Conservation (phyloP, 2,888 invertebrate species). For the Unio delphinus region DNA sequence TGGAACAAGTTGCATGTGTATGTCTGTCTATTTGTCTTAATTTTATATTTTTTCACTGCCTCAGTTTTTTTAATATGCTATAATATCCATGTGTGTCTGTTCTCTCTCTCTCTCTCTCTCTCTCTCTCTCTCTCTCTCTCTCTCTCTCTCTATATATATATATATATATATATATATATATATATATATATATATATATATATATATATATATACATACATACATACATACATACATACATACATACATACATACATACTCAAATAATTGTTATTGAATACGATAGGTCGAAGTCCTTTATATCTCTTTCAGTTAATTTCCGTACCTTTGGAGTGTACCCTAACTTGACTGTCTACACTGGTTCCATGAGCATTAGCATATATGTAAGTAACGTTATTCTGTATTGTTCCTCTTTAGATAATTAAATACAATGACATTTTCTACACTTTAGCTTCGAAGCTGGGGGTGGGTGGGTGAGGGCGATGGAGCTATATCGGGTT, state of each 20-base stretch:
- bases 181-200: no score
- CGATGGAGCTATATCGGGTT: no score
- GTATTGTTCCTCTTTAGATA: neutral
- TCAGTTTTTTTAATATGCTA: neutral
- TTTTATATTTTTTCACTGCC: neutral
- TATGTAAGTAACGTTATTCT: conserved; percentile 75
- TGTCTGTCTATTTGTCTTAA: neutral
- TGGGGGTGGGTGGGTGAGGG: no score
- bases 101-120: no score
- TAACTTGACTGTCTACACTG: conserved; percentile 79
- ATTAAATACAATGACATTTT: no score
- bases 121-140: no score
- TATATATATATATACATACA: neutral
- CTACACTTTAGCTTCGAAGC: no score
- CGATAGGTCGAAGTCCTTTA: neutral
- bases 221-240: neutral
- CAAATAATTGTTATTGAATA: neutral
- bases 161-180: no score
- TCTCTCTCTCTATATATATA: no score
- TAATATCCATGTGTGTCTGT: no score
- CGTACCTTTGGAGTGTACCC: conserved; percentile 84
- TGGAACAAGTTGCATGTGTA: neutral
- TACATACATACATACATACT: neutral
- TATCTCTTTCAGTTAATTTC: conserved; percentile 78
- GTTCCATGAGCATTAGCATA: conserved; percentile 79